Evolutionary conservation across 2,888 invertebrate genomes (phyloP).

Genomic region (Trachelus tabidus): DNA sequence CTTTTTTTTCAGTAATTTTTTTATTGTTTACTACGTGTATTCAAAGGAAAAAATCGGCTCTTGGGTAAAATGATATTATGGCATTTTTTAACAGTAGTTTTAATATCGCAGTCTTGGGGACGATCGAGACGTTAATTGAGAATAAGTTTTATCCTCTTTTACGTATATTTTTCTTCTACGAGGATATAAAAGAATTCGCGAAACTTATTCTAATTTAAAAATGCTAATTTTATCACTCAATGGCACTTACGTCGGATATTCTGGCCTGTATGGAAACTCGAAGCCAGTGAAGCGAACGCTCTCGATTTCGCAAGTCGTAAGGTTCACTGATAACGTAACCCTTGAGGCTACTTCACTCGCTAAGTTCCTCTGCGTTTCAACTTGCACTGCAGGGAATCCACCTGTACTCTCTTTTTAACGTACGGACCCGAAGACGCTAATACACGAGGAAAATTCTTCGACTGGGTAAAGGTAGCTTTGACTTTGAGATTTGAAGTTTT

Average conservation of each 20-base stretch:
- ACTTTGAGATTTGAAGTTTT: not conserved
- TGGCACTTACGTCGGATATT: not conserved
- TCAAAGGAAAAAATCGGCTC: fast-evolving
- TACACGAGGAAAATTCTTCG: not conserved
- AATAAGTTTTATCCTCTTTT: not conserved
- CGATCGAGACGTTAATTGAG: not conserved
- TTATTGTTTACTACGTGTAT: not conserved
- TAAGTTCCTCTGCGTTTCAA: not conserved
- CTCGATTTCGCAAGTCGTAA: not conserved
- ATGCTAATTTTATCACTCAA: not conserved
- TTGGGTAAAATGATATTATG: not conserved
- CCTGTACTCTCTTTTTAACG: not conserved
- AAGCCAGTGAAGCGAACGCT: not conserved
- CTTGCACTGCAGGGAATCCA: not conserved
- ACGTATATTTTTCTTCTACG: not conserved
- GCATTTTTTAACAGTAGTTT: not conserved
- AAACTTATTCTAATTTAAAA: not conserved
- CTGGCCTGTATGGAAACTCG: not conserved
- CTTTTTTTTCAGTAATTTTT: not conserved
- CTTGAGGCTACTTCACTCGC: not conserved
- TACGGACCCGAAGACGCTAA: not conserved
- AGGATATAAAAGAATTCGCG: not conserved
- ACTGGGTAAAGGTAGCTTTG: not conserved
- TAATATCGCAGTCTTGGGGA: not conserved
- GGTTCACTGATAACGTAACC: not conserved